Evolutionary conservation across 2,888 invertebrate species (phyloP).

Genomic region (Netelia virgata): DNA sequence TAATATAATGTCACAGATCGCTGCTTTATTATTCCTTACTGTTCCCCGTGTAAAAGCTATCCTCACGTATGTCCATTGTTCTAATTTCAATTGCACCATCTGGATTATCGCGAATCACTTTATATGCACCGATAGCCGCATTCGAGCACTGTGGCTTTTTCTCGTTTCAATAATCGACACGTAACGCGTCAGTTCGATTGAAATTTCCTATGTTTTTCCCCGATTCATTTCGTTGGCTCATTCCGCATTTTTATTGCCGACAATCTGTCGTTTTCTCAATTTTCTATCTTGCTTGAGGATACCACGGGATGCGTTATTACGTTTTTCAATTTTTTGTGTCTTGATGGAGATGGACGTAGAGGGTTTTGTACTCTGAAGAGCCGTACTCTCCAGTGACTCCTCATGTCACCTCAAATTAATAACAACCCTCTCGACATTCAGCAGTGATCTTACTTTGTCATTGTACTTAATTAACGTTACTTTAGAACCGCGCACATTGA

Average conservation of each 20-base stretch:
- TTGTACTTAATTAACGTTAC: conserved; percentile 94
- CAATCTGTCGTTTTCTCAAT: conserved; percentile 57
- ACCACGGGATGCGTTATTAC: conserved; percentile 37
- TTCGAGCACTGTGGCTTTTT: conserved; percentile 32
- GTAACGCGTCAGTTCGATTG: conserved; percentile 20
- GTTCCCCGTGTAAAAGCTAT: conserved; percentile 69
- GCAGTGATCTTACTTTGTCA: conserved; percentile 92
- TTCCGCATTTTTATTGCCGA: conserved; percentile 31
- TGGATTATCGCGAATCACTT: conserved; percentile 63
- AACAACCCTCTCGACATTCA: conserved; percentile 92
- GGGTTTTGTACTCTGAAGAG: conserved; percentile 75
- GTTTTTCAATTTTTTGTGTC: conserved; percentile 63
- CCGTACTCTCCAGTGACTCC: conserved; percentile 74
- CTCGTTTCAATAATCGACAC: conserved; percentile 1
- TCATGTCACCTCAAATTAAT: conserved; percentile 87
- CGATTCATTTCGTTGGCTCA: conserved; percentile 17
- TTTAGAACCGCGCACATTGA: conserved; percentile 92
- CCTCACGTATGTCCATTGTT: conserved; percentile 54
- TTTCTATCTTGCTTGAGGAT: conserved; percentile 55
- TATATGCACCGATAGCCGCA: conserved; percentile 28
- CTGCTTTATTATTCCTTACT: conserved; percentile 75
- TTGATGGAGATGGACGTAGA: conserved; percentile 76
- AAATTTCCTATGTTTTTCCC: background rate
- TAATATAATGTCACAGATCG: conserved; percentile 82
- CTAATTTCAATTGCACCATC: conserved; percentile 73